Conservation (phyloP, 2,888 invertebrate genomes). For the Salpingus planirostris region DNA sequence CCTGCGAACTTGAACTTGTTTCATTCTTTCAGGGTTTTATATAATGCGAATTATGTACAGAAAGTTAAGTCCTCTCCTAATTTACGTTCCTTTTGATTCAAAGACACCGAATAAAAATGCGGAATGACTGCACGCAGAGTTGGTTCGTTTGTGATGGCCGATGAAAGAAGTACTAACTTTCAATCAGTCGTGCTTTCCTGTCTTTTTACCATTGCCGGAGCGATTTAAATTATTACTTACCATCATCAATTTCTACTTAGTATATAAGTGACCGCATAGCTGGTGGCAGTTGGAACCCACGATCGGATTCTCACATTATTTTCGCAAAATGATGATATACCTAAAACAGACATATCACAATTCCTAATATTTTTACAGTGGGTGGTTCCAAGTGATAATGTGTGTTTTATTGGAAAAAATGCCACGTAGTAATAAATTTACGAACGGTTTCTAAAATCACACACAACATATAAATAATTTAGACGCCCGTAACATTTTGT, state of each 20-base stretch:
- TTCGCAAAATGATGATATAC: too few species aligned
- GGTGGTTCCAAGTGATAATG: too few species aligned
- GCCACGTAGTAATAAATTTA: conserved; percentile 8
- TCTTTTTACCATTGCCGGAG: conserved; percentile 15
- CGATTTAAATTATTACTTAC: conserved; percentile 8
- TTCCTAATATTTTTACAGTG: too few species aligned
- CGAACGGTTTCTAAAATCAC: conserved; percentile 14
- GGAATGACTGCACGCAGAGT: conserved; percentile 27
- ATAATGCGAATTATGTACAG: too few species aligned
- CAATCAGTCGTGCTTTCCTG: conserved; percentile 27
- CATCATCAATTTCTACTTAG: background rate
- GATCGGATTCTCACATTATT: too few species aligned
- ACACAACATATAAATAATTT: conserved; percentile 16
- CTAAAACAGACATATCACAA: too few species aligned
- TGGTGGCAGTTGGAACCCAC: too few species aligned
- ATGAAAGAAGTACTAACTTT: conserved; percentile 26
- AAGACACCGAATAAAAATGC: conserved; percentile 28
- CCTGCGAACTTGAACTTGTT: conserved; percentile 7
- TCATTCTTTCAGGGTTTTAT: too few species aligned
- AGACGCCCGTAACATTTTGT: conserved; percentile 15
- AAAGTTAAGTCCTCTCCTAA: conserved; percentile 25
- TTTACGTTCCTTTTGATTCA: conserved; percentile 25
- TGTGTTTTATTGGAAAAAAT: too few species aligned
- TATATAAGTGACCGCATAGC: too few species aligned
- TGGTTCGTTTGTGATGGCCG: conserved; percentile 23